Conservation (phyloP, 2,888 invertebrate genomes). For the Synergus laeviventris region DNA sequence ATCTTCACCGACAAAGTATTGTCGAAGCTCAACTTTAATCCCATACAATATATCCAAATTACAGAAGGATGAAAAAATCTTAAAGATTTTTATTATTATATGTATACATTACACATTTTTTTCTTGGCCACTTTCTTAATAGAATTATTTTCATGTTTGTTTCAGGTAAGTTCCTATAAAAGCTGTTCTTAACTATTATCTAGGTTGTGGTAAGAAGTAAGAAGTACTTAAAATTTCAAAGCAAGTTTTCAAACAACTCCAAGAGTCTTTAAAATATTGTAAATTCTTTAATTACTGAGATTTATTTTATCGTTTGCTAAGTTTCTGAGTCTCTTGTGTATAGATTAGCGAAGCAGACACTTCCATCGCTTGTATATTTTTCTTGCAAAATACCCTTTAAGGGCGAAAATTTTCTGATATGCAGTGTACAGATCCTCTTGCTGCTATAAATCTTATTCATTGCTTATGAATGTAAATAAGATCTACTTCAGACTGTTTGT, state of each 20-base stretch:
- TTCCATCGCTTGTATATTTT: too few relatives aligned
- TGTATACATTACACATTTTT: neutral
- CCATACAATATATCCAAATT: neutral
- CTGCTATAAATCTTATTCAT: too few relatives aligned
- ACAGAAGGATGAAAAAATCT: neutral
- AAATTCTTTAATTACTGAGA: neutral
- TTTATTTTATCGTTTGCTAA: neutral
- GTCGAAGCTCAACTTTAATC: neutral
- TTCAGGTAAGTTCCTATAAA: constrained; percentile 32
- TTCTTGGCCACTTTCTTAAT: neutral
- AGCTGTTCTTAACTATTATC: neutral
- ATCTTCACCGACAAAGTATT: neutral
- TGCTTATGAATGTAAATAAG: too few relatives aligned
- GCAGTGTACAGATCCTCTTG: too few relatives aligned
- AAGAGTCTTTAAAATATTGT: neutral
- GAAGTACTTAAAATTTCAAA: neutral
- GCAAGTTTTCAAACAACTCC: neutral
- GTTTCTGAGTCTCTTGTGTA: neutral
- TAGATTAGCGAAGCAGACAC: too few relatives aligned
- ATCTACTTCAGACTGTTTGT: too few relatives aligned
- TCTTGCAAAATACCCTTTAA: too few relatives aligned
- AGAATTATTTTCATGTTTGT: constrained; percentile 22
- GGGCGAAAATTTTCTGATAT: too few relatives aligned
- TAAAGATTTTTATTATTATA: neutral
- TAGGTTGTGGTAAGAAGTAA: constrained; percentile 4